These are phyloP conservation scores for Cerastis rubricosa DNA, from an alignment of 2,888 invertebrate species.

Conservation along the genomic window DNA sequence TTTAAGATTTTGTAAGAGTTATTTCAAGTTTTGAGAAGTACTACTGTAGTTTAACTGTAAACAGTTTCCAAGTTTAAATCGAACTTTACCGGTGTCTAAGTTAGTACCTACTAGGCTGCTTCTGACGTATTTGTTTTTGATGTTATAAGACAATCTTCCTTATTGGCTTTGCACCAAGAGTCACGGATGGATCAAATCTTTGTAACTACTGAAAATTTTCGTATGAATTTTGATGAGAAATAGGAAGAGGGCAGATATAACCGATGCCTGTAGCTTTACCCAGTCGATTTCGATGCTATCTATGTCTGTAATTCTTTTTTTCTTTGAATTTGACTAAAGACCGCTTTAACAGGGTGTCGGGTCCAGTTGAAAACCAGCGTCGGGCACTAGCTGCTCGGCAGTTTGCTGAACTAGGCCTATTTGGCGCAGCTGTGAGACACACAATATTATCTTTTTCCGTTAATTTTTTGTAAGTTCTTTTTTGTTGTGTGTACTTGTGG, in stretches of 20 bases:
- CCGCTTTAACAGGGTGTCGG: background rate
- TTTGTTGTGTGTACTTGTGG: no score
- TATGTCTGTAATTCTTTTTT: background rate
- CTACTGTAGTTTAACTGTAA: constrained; percentile 1
- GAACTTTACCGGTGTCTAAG: background rate
- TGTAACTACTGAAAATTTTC: background rate
- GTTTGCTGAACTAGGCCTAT: no score
- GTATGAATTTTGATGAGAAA: background rate
- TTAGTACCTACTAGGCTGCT: background rate
- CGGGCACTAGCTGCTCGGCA: no score
- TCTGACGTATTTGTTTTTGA: background rate
- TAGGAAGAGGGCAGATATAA: background rate
- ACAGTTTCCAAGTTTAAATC: background rate
- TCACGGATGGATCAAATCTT: background rate
- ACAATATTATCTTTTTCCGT: no score
- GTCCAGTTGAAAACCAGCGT: no score
- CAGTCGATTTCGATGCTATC: background rate
- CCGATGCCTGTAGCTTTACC: background rate
- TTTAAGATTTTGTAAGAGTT: background rate
- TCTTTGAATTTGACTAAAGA: background rate
- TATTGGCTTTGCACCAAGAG: background rate
- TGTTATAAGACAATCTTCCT: background rate
- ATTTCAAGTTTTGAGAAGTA: constrained; percentile 6
- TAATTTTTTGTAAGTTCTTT: no score
- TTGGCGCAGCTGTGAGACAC: no score